Base-by-base conservation (phyloP, 2,113 vertebrate genomes). In the Rattus norvegicus region DNA sequence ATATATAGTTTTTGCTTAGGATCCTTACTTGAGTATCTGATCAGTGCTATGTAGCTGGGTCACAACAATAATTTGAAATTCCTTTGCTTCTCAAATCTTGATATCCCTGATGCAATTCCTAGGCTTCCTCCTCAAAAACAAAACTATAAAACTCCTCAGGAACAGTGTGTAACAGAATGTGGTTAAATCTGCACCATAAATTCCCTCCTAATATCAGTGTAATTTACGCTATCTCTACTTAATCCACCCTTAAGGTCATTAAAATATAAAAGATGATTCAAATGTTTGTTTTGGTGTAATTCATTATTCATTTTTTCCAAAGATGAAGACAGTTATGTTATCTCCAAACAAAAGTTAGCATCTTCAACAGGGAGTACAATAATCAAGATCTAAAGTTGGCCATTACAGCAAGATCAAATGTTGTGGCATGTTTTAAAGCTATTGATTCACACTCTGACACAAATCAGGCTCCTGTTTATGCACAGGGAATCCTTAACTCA, bases 381-480 rank as follows among this genome's bases (percentile, higher is more conserved):
- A 84, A 49, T 52, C 61, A 47, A 16, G 49, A 97, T 96, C 73
- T 97, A 95, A 97, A 88, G 84, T 92, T 98, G 97, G 86, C 94
- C 93, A 97, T 98, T 97, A 97, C 92, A 63, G 30, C 98, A 98
- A 98, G 98, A 98, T 97, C 98, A 98, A 94, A 93, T 33, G 5
- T 94, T 83, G 96, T 97, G 97, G 11, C 30, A 11, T 52, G 93
- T 98, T 97, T 88, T 97, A 98, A 98, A 97, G 98, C 96, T 97
- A 94, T 69, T 98, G 98, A 98, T 98, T 98, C 98, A 98, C 67
- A 97, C 97, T 97, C 96, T 97, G 98, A 97, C 97, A 91, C 85
- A 97, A 97, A 93, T 96, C 95, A 98, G 97, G 98, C 98, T 98
- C 97, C 59, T 98, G 97, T 97, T 97, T 98, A 98, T 98, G 96